Evolutionary conservation across 2,797 vertebrate species (phyloP), one percentile per base, ranked within the genome.

Genomic region (Mus minutoides): DNA sequence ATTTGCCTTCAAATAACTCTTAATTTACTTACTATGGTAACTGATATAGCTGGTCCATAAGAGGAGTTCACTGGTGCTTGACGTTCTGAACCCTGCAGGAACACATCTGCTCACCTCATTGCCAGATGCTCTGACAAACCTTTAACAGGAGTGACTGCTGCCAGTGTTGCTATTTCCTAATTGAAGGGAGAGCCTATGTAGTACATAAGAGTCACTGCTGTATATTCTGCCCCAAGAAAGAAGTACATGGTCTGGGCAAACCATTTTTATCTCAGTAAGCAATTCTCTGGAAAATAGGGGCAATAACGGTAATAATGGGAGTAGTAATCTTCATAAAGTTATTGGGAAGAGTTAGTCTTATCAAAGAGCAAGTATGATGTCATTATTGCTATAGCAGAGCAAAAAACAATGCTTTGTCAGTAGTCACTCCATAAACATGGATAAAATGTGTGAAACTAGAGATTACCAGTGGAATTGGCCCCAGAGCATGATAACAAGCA

Each of bases 361-460:
- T 60, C 46, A 34, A 79, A 52, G 5, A 34, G 34, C 58, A 95
- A 29, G 58, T 88, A 85, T 60, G 85, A 87, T 93, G 64, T 93
- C 24, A n/a, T 88, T 95, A 93, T 82, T 96, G 54, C 75, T 88
- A 22, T 95, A 93, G 77, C 12, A 4, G 34, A 94, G 31, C 46
- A 58, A 86, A 94, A 54, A 94, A 79, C 12, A 82, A 60, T 85
- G 60, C 46, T 69, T 94, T 78, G 73, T 75, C 77, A 84, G 34
- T 10, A 92, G 40, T 88, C 58, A 40, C 37, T 92, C 34, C 88
- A 16, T 90, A 90, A 95, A 49, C 54, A 73, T 34, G 75, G 77
- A 54, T 93, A 95, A 95, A 67, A 88, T 85, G 24, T 80, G 88
- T 91, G 24, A 40, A 95, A 64, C 8, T 93, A 46, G 58, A 83